Conservation (phyloP, 2,113 vertebrate species). For the Bubo blakistoni region DNA sequence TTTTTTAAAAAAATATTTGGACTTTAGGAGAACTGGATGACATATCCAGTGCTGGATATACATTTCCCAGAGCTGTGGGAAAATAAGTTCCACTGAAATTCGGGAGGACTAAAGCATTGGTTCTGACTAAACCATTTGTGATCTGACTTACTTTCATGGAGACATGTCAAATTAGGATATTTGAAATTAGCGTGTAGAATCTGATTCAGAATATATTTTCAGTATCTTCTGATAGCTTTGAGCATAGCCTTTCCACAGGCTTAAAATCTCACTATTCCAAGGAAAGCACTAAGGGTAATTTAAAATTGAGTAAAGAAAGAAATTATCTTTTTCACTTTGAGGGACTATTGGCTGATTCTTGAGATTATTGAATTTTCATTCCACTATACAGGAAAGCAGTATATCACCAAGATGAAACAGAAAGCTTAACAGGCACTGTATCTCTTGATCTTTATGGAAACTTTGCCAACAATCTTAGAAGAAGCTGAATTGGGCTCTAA, state of each 20-base stretch:
- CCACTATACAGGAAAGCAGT: background rate
- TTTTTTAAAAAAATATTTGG: background rate
- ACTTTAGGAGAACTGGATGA: background rate
- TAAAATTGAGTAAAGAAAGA: background rate
- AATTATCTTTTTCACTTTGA: background rate
- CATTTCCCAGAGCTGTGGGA: background rate
- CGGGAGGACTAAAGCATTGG: background rate
- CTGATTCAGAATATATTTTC: background rate
- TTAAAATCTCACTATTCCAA: background rate
- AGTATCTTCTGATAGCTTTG: background rate
- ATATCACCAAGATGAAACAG: conserved; percentile 24
- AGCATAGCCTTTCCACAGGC: background rate
- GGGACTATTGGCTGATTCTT: conserved; percentile 25
- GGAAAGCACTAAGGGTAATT: background rate
- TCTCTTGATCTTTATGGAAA: conserved; percentile 17
- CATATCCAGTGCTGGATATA: background rate
- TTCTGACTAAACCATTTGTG: background rate
- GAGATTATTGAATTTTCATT: conserved; percentile 45
- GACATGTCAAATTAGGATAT: background rate
- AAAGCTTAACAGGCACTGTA: conserved; percentile 29
- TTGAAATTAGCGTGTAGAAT: background rate
- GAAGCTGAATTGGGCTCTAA: background rate
- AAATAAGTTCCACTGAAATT: background rate
- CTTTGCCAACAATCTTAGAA: conserved; percentile 2
- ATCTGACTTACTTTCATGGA: background rate